Percentiles rank a stretch among this genome's conserved stretches.
These are phyloP conservation scores for Numenius phaeopus DNA, from an alignment of 2,797 vertebrate species.

Conservation along the genomic window DNA sequence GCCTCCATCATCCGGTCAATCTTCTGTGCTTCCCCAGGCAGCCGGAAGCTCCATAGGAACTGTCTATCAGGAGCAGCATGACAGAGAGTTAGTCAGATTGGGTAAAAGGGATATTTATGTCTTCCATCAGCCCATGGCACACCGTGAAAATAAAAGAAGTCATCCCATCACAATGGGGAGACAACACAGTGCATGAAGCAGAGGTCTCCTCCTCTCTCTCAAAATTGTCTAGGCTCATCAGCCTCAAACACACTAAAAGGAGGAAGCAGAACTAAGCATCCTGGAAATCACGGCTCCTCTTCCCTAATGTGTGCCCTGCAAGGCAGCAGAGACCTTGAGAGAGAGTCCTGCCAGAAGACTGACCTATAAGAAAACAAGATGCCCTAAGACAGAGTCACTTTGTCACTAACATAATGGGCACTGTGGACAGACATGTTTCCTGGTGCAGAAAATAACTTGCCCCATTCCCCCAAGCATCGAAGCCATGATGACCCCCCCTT, in stretches of 20 bases:
- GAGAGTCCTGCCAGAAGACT: not conserved
- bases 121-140: not conserved
- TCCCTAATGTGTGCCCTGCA: not conserved
- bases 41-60: slow-evolving; percentile 94
- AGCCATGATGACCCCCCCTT: not conserved
- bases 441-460: not conserved
- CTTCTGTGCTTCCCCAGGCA: slow-evolving; percentile 95
- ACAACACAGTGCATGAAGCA: not conserved
- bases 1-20: slow-evolving; percentile 98
- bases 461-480: not conserved
- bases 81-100: not conserved
- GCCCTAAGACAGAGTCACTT: not conserved
- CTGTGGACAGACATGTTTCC: not conserved
- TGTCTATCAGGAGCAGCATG: slow-evolving; percentile 78
- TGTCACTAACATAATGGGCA: fast-evolving
- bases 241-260: not conserved
- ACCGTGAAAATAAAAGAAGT: not conserved
- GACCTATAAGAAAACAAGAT: not conserved
- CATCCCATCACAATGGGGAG: not conserved
- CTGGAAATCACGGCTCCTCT: not conserved
- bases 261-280: not conserved
- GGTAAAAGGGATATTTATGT: not conserved
- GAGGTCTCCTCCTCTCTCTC: not conserved
- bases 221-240: not conserved
- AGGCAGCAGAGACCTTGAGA: not conserved